Evolutionary conservation across 2,113 vertebrate species (phyloP).

Genomic region (Pao palembangensis): DNA sequence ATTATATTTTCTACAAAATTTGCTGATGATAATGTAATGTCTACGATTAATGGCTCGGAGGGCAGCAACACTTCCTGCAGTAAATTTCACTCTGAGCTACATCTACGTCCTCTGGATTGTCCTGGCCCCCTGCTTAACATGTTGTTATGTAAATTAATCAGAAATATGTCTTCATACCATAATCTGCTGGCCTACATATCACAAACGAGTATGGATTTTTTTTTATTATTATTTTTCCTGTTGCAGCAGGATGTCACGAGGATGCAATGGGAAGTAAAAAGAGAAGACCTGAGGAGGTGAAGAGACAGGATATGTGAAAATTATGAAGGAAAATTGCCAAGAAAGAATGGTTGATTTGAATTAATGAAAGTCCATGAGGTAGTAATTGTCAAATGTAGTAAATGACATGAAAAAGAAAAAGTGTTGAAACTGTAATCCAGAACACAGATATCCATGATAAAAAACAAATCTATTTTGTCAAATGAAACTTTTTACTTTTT

Average conservation of each 20-base stretch:
- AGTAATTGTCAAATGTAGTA: too few species aligned
- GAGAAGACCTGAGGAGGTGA: slow-evolving; percentile 7
- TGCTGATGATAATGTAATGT: slow-evolving; percentile 1
- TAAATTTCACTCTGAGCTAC: slow-evolving; percentile 4
- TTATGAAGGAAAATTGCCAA: slow-evolving; percentile 2
- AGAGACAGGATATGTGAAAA: slow-evolving; percentile 10
- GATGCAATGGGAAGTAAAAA: slow-evolving; percentile 26
- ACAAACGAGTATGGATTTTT: slow-evolving; percentile 40
- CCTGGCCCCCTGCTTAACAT: slow-evolving; percentile 16
- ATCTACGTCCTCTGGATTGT: slow-evolving; percentile 25
- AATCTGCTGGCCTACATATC: slow-evolving; percentile 45
- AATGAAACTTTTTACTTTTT: too few species aligned
- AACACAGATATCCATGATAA: too few species aligned
- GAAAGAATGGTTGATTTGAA: not conserved
- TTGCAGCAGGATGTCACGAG: slow-evolving; percentile 12
- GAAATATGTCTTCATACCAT: slow-evolving; percentile 73
- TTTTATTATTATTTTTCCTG: slow-evolving; percentile 24
- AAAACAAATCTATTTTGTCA: too few species aligned
- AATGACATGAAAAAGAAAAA: too few species aligned
- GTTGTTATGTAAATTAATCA: slow-evolving; percentile 66
- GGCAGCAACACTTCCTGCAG: slow-evolving; percentile 4
- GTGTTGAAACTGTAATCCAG: too few species aligned
- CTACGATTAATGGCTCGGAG: slow-evolving; percentile 3
- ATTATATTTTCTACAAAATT: slow-evolving; percentile 31
- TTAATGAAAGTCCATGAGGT: too few species aligned